phyloP scores from a whole-genome alignment of 2,888 invertebrate genomes.

The Dorcus parallelipipedus region DNA sequence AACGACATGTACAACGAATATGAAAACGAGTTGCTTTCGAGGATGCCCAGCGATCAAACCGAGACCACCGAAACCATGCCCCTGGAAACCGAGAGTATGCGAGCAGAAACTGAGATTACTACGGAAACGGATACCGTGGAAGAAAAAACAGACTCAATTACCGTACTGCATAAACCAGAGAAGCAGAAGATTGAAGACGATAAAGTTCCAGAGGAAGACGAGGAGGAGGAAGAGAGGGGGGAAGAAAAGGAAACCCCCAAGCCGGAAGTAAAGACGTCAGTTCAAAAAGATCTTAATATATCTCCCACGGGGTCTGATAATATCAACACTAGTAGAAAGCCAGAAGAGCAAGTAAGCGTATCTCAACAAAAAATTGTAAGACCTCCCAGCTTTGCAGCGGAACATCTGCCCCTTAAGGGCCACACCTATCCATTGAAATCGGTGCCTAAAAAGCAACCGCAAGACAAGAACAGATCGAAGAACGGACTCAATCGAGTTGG shows the following conservation, averaged over 20 bases:
- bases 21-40: conserved; percentile 5
- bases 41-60: background rate
- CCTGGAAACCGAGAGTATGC: no score
- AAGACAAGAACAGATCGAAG: background rate
- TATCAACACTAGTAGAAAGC: conserved; percentile 34
- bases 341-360: conserved; percentile 30
- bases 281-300: background rate
- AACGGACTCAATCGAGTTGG: background rate
- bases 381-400: background rate
- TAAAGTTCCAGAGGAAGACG: background rate
- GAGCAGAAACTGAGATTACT: no score
- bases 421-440: conserved; percentile 27
- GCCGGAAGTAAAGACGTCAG: conserved; percentile 9
- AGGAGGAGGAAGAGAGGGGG: background rate
- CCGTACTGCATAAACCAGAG: no score
- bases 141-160: no score
- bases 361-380: conserved; percentile 39
- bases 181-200: no score
- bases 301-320: conserved; percentile 40
- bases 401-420: conserved; percentile 14
- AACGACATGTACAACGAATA: conserved; percentile 6
- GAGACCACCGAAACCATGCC: background rate
- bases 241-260: background rate
- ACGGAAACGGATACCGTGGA: no score
- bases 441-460: conserved; percentile 18